Conservation (phyloP, 1,140 invertebrate species). For the Oncopodura yosiiana region DNA sequence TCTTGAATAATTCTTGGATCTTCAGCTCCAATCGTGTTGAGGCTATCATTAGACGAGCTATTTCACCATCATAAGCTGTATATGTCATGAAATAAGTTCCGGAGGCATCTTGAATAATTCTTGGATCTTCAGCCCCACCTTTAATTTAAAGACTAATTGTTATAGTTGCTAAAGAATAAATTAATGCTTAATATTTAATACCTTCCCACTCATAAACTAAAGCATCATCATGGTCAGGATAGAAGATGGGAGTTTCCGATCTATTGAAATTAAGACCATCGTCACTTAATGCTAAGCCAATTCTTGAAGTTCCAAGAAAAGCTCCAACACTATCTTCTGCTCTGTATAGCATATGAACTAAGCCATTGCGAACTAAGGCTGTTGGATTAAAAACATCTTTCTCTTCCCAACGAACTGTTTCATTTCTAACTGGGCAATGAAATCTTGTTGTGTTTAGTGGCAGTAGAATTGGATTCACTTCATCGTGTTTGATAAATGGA, state of each 20-base stretch:
- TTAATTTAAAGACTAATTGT: too few relatives aligned
- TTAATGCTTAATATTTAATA: too few relatives aligned
- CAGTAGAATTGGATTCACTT: conserved; percentile 19
- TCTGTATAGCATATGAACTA: conserved; percentile 26
- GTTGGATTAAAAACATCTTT: conserved; percentile 35
- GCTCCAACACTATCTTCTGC: conserved; percentile 27
- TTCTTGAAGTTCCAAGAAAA: conserved; percentile 23
- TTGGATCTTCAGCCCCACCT: conserved; percentile 31
- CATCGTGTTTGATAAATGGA: conserved; percentile 25
- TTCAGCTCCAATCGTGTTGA: too few relatives aligned
- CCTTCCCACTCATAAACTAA: conserved; percentile 26
- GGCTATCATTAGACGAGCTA: conserved; percentile 25
- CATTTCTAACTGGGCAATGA: conserved; percentile 19
- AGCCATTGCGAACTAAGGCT: conserved; percentile 18
- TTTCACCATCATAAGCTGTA: conserved; percentile 27
- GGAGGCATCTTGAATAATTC: conserved; percentile 14
- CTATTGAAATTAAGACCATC: conserved; percentile 23
- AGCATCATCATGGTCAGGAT: conserved; percentile 24
- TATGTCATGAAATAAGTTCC: conserved; percentile 29
- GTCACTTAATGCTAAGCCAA: conserved; percentile 21
- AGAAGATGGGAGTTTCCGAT: conserved; percentile 22
- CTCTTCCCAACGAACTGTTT: conserved; percentile 20
- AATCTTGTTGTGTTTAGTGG: conserved; percentile 21
- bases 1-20: conserved; percentile 25
- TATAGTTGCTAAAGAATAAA: too few relatives aligned